Evolutionary conservation across 1,140 invertebrate genomes (phyloP).

Genomic region (Fopius arisanus): DNA sequence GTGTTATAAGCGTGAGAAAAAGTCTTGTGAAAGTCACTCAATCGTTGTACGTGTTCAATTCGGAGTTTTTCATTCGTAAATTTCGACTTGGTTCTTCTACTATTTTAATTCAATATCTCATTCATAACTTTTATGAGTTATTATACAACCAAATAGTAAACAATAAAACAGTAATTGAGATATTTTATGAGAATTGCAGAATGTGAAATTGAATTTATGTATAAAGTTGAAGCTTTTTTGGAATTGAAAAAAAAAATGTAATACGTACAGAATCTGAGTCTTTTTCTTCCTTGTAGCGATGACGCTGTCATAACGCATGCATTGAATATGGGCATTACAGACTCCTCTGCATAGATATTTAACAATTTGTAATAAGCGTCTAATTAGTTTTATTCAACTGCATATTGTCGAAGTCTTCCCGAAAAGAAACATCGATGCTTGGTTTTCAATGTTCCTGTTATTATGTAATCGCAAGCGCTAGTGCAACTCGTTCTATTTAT

Average conservation of each 20-base stretch:
- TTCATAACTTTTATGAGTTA: background rate
- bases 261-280: background rate
- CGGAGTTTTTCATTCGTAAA: no score
- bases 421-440: background rate
- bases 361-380: background rate
- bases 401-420: background rate
- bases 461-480: background rate
- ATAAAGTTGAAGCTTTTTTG: no score
- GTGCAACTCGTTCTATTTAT: slow-evolving; percentile 8
- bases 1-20: background rate
- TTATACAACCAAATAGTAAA: background rate
- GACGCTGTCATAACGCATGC: background rate
- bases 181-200: background rate
- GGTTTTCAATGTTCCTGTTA: background rate
- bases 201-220: no score
- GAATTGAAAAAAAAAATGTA: no score
- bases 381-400: background rate
- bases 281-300: background rate
- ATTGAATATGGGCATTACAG: background rate
- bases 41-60: no score
- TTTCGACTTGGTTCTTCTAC: no score
- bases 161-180: background rate
- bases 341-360: background rate
- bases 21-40: no score
- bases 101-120: no score